Percentiles rank a stretch among this genome's conserved stretches.
Evolutionary conservation across 2,797 vertebrate species (phyloP).

Genomic region (Phyllotis vaccarum): DNA sequence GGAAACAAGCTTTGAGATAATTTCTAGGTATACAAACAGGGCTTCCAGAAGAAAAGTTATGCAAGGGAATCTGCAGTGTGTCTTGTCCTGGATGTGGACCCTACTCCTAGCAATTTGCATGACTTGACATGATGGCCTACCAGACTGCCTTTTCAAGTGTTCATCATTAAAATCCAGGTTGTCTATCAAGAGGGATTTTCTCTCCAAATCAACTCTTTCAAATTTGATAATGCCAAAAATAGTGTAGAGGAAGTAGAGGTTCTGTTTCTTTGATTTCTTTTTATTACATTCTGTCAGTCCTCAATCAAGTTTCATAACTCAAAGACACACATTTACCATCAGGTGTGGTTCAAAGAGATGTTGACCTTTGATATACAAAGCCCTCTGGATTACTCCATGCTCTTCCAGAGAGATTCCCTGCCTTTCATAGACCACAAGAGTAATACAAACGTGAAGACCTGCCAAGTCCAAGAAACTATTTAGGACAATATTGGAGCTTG

Average conservation of each 20-base stretch:
- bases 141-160: slow-evolving; percentile 59
- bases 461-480: background rate
- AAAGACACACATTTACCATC: slow-evolving; percentile 69
- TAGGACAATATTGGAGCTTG: background rate
- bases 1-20: slow-evolving; percentile 40
- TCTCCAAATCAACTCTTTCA: slow-evolving; percentile 72
- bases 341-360: slow-evolving; percentile 69
- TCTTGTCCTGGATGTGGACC: background rate
- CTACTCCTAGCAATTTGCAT: slow-evolving; percentile 46
- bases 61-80: background rate
- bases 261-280: slow-evolving; percentile 77
- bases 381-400: slow-evolving; percentile 38
- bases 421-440: background rate
- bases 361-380: slow-evolving; percentile 77
- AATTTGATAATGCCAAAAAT: slow-evolving; percentile 77
- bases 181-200: slow-evolving; percentile 73
- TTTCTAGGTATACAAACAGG: slow-evolving; percentile 61
- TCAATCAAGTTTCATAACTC: slow-evolving; percentile 73
- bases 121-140: slow-evolving; percentile 26
- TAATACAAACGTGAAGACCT: background rate
- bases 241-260: slow-evolving; percentile 66
- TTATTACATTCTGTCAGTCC: slow-evolving; percentile 73
- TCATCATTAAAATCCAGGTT: slow-evolving; percentile 71
- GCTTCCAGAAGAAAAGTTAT: slow-evolving; percentile 36
- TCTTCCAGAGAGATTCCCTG: background rate